Percentiles rank a stretch among this genome's conserved stretches.
phyloP scores from a whole-genome alignment of 2,797 vertebrate species.

The Lophotriccus pileatus region DNA sequence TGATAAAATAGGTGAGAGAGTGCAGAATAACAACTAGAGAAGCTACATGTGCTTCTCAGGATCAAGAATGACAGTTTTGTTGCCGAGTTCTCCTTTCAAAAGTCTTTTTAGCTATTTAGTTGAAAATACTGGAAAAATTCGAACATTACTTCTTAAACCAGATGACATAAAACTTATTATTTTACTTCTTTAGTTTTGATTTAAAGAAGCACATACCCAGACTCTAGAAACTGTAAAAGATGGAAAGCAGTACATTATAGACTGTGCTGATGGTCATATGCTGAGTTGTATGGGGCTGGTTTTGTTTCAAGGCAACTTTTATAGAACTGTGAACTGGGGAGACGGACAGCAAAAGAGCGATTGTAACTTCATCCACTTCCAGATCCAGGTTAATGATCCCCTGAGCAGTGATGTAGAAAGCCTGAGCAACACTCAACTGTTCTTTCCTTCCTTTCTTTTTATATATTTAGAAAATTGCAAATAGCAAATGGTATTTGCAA shows the following conservation, averaged over 20 bases:
- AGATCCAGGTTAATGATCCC: not conserved
- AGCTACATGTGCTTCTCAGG: not conserved
- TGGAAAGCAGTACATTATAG: not conserved
- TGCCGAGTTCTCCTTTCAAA: not conserved
- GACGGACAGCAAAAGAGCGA: fast-evolving
- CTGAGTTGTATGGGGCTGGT: not conserved
- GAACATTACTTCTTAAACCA: not conserved
- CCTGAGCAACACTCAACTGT: not conserved
- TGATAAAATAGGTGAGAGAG: not conserved
- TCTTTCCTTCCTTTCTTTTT: not conserved
- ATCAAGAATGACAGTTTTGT: not conserved
- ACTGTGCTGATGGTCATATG: not conserved
- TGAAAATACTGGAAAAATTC: not conserved
- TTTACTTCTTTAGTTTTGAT: not conserved
- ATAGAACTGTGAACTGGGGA: not conserved
- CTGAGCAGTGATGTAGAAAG: not conserved
- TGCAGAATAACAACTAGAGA: not conserved
- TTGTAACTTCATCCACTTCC: not conserved
- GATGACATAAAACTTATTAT: not conserved
- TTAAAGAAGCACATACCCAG: not conserved
- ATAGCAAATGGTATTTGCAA: not conserved
- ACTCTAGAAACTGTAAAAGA: not conserved
- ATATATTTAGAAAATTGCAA: not conserved
- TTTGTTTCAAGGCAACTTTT: not conserved
- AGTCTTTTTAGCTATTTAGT: not conserved